A percentile compares a stretch with the other conserved stretches of the same genome.
These are phyloP conservation scores for Palythoa grandis DNA, from an alignment of 92 coral and sea anemone genomes.

Conservation along the genomic window DNA sequence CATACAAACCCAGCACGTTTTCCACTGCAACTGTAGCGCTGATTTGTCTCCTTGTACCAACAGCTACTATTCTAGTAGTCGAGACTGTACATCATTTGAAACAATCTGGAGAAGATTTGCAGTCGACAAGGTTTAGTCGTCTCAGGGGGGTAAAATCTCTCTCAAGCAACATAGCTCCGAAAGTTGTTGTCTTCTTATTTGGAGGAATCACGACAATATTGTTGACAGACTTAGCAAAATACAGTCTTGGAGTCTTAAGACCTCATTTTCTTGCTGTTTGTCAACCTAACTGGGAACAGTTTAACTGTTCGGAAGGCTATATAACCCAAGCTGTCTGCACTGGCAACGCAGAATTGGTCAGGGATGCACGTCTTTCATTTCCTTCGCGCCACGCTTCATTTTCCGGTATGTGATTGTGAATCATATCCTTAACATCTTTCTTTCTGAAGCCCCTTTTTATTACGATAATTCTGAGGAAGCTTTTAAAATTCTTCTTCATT, in stretches of 20 bases:
- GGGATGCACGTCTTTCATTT: conserved; percentile 45
- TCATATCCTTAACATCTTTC: too few relatives aligned
- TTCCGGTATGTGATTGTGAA: conserved; percentile 19
- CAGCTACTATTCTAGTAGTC: neutral
- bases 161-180: neutral
- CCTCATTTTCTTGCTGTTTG: conserved; percentile 56
- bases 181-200: conserved; percentile 26
- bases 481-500: too few relatives aligned
- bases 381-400: conserved; percentile 29
- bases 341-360: conserved; percentile 42
- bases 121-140: neutral
- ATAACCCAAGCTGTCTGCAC: conserved; percentile 47
- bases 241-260: conserved; percentile 53
- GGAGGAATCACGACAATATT: conserved; percentile 41
- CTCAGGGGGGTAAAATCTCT: neutral
- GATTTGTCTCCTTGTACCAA: conserved; percentile 25
- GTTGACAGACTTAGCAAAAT: conserved; percentile 41
- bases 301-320: conserved; percentile 52
- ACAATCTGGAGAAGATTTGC: neutral
- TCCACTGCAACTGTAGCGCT: neutral
- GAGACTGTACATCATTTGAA: neutral
- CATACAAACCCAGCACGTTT: conserved; percentile 37
- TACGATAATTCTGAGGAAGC: too few relatives aligned
- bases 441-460: too few relatives aligned
- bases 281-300: conserved; percentile 38